phyloP scores from a whole-genome alignment of 2,113 vertebrate genomes.

The Syngnathus typhle region DNA sequence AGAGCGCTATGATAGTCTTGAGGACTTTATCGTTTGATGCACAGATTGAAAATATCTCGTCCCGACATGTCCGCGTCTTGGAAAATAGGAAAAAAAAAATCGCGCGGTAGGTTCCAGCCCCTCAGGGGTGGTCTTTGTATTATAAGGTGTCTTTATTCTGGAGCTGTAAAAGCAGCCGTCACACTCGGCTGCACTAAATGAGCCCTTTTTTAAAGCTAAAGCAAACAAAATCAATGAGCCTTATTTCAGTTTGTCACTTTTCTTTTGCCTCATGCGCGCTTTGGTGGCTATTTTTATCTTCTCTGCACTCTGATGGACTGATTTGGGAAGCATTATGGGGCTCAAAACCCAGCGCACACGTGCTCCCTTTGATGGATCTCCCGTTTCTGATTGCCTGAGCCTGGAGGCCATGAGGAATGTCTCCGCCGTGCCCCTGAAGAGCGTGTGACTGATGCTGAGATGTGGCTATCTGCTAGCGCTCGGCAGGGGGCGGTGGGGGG shows the following conservation, averaged over 20 bases:
- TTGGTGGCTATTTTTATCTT: conserved; percentile 4
- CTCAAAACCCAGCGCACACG: conserved; percentile 25
- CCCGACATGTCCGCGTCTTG: not conserved
- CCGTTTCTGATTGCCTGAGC: conserved; percentile 43
- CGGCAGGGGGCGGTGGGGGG: not conserved
- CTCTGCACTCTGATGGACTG: conserved; percentile 33
- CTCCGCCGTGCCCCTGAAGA: conserved; percentile 20
- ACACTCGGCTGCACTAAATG: conserved; percentile 42
- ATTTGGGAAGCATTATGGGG: conserved; percentile 43
- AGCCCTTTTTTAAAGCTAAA: conserved; percentile 42
- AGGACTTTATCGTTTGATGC: not conserved
- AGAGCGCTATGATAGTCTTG: not conserved
- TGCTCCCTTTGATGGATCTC: conserved; percentile 42
- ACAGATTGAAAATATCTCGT: not conserved
- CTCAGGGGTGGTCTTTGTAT: conserved; percentile 2
- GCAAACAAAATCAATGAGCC: conserved; percentile 52
- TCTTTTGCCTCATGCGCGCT: not conserved
- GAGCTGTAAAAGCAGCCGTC: conserved; percentile 34
- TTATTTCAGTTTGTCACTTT: conserved; percentile 49
- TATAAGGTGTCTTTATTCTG: conserved; percentile 20
- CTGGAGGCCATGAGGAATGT: conserved; percentile 20
- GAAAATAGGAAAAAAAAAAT: conserved; percentile 17
- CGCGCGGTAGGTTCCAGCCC: conserved; percentile 27
- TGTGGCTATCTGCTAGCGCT: conserved; percentile 37
- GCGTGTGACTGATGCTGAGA: conserved; percentile 34